These are phyloP conservation scores for Nebria ingens DNA, from an alignment of 1,140 invertebrate genomes.

Conservation along the genomic window DNA sequence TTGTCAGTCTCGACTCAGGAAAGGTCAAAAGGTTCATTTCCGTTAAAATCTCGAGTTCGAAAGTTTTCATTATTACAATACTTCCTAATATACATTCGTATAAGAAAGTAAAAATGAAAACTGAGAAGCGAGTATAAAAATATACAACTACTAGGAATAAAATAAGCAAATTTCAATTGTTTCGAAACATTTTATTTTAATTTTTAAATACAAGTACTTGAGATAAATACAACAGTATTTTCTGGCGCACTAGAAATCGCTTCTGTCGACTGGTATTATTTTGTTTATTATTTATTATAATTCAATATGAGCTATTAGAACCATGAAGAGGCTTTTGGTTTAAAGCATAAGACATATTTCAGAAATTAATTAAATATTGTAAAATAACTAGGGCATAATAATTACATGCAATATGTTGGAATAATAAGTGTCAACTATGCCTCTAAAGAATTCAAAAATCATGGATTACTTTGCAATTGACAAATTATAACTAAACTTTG, in stretches of 20 bases:
- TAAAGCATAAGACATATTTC: not conserved
- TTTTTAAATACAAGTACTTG: not conserved
- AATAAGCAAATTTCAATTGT: too few species aligned
- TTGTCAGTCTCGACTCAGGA: too few species aligned
- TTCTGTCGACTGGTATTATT: not conserved
- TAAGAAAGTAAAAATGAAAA: too few species aligned
- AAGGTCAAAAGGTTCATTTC: too few species aligned
- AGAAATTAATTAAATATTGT: not conserved
- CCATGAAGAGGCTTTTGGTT: slow-evolving; percentile 1
- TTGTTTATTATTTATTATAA: not conserved
- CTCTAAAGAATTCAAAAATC: not conserved
- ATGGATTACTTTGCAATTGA: not conserved
- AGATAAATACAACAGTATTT: slow-evolving; percentile 6
- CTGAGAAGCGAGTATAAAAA: too few species aligned
- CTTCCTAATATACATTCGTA: too few species aligned
- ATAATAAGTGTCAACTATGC: not conserved
- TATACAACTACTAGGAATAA: too few species aligned
- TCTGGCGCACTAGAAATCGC: not conserved
- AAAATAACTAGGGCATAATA: not conserved
- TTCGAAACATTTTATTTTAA: slow-evolving; percentile 2
- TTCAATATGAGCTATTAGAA: not conserved
- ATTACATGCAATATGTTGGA: not conserved
- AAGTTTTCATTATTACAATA: too few species aligned
- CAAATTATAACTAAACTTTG: not conserved
- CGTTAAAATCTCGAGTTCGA: too few species aligned